phyloP scores from a whole-genome alignment of 1,140 invertebrate genomes.

The Drosophila neocordata region DNA sequence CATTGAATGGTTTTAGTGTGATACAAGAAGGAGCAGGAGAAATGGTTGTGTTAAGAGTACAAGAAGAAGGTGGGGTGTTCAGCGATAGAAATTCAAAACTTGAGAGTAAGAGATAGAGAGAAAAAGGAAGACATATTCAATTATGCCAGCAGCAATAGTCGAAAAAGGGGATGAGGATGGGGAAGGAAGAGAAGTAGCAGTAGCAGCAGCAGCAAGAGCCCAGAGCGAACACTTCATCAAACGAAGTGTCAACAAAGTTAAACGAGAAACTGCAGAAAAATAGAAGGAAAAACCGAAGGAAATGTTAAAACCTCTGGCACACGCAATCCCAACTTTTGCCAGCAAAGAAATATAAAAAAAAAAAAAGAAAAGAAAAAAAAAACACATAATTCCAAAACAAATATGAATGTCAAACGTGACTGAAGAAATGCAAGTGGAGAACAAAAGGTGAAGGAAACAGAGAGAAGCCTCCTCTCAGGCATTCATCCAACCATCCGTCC shows the following conservation, averaged over 20 bases:
- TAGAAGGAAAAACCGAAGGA: conserved; percentile 28
- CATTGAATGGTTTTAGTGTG: neutral
- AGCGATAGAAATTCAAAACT: conserved; percentile 63
- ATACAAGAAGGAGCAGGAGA: neutral
- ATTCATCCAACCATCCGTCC: conserved; percentile 28
- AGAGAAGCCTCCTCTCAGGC: neutral
- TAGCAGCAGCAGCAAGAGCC: neutral
- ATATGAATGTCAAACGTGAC: conserved; percentile 78
- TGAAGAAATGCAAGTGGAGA: conserved; percentile 61
- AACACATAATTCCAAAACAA: conserved; percentile 66
- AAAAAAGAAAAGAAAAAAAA: neutral
- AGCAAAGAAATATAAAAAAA: neutral
- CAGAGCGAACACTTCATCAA: conserved; percentile 62
- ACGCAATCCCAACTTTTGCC: conserved; percentile 44
- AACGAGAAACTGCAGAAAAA: conserved; percentile 68
- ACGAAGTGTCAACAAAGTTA: conserved; percentile 74
- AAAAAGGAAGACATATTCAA: conserved; percentile 46
- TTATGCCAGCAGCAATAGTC: conserved; percentile 29
- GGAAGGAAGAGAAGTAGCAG: conserved; percentile 7
- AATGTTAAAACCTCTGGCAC: conserved; percentile 56
- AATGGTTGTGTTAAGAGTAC: too few relatives aligned
- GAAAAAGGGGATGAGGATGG: neutral
- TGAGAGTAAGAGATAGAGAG: conserved; percentile 18
- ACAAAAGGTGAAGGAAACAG: conserved; percentile 6
- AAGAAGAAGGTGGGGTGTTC: neutral